These are phyloP conservation scores for Halocynthia aurantium DNA, from an alignment of 23 tunicate genomes.

Conservation along the genomic window DNA sequence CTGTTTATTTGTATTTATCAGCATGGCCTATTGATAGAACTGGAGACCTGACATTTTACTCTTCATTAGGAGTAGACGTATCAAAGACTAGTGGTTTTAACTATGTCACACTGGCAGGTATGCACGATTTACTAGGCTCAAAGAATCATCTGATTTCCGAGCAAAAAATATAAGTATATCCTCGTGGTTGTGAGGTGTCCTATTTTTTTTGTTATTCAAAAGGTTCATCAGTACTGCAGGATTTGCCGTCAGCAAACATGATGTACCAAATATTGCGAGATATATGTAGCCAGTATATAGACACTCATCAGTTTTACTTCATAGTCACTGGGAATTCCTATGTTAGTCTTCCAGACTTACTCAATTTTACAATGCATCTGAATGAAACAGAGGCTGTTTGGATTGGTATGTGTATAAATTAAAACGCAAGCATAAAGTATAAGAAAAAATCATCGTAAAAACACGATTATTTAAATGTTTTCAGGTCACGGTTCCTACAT, in stretches of 20 bases:
- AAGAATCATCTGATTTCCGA: neutral
- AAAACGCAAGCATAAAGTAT: too few species aligned
- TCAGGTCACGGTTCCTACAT: conserved; percentile 42
- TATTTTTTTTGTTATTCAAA: neutral
- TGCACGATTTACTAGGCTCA: neutral
- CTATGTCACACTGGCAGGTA: conserved; percentile 42
- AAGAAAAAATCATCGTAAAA: too few species aligned
- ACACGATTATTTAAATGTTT: neutral
- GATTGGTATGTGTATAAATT: conserved; percentile 31
- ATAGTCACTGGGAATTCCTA: conserved; percentile 52
- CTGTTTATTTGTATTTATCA: neutral
- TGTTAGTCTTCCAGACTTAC: conserved; percentile 31
- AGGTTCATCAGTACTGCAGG: conserved; percentile 21
- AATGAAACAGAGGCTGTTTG: conserved; percentile 46
- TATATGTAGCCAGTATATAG: conserved; percentile 72
- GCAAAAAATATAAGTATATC: neutral
- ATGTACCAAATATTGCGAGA: conserved; percentile 53
- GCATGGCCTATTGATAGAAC: conserved; percentile 42
- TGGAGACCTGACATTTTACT: conserved; percentile 68
- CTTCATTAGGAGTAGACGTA: conserved; percentile 43
- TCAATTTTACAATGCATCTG: conserved; percentile 57
- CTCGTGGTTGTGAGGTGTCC: neutral
- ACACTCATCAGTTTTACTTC: conserved; percentile 69
- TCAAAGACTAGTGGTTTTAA: conserved; percentile 22
- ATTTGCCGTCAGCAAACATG: conserved; percentile 28